These are phyloP conservation scores for Xanthorhoe designata DNA, from an alignment of 2,888 invertebrate species.

Conservation along the genomic window DNA sequence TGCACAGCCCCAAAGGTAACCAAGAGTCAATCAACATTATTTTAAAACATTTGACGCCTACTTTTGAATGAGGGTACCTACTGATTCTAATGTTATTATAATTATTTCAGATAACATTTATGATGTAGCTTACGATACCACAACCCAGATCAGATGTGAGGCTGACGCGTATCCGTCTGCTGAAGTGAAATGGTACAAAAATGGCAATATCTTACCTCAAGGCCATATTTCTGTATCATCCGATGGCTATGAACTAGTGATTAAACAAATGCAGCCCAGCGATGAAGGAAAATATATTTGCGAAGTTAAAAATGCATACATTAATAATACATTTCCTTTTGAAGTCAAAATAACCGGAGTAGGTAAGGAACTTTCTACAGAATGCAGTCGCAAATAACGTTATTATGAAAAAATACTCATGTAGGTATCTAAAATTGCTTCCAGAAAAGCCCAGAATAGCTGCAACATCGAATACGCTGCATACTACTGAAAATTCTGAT, in stretches of 20 bases:
- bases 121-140: neutral
- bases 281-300: slow-evolving; percentile 21
- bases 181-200: slow-evolving; percentile 26
- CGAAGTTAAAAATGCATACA: slow-evolving; percentile 6
- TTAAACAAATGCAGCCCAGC: slow-evolving; percentile 9
- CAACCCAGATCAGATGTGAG: slow-evolving; percentile 1
- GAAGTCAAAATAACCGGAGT: slow-evolving; percentile 15
- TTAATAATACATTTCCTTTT: slow-evolving; percentile 6
- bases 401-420: neutral
- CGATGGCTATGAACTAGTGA: slow-evolving; percentile 12
- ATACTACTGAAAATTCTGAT: neutral
- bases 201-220: slow-evolving; percentile 7
- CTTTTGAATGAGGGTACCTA: neutral
- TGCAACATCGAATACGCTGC: neutral
- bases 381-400: neutral
- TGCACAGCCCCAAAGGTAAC: slow-evolving; percentile 16
- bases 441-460: slow-evolving; percentile 5
- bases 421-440: neutral
- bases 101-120: slow-evolving; percentile 12
- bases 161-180: slow-evolving; percentile 25
- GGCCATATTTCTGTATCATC: slow-evolving; percentile 10
- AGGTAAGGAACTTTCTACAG: slow-evolving; percentile 6
- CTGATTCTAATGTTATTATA: neutral
- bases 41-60: neutral
- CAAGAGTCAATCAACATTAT: neutral